Conservation (phyloP, 2,113 vertebrate genomes). For the Rafetus swinhoei region DNA sequence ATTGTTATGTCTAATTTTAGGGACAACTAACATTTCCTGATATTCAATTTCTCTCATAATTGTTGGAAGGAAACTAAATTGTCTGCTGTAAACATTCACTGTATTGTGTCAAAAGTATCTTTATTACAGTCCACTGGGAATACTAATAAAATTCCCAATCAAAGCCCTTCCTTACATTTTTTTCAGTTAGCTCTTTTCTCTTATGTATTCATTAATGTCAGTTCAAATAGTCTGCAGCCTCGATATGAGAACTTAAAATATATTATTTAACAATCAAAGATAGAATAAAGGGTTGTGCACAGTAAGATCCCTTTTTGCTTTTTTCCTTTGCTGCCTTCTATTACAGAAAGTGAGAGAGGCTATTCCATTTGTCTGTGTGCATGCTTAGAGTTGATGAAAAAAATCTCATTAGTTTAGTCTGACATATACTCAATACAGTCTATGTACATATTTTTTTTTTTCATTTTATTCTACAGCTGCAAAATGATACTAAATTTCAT, state of each 20-base stretch:
- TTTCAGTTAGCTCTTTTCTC: constrained; percentile 38
- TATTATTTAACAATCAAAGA: constrained; percentile 72
- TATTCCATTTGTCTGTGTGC: constrained; percentile 61
- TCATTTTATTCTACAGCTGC: constrained; percentile 76
- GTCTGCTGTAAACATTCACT: constrained; percentile 91
- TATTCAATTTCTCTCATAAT: constrained; percentile 99
- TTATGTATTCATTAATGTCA: constrained; percentile 51
- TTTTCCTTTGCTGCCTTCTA: constrained; percentile 58
- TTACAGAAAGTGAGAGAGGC: constrained; percentile 66
- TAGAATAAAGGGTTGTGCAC: constrained; percentile 59
- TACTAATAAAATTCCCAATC: constrained; percentile 66
- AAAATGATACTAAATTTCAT: constrained; percentile 82
- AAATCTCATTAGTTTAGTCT: constrained; percentile 75
- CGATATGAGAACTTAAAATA: constrained; percentile 62
- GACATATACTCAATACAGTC: constrained; percentile 72
- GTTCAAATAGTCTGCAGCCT: constrained; percentile 50
- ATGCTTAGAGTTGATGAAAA: constrained; percentile 57
- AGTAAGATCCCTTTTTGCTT: constrained; percentile 45
- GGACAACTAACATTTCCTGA: constrained; percentile 96
- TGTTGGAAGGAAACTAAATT: constrained; percentile 99
- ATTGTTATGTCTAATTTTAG: constrained; percentile 94
- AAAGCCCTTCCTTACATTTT: constrained; percentile 31
- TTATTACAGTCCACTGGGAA: constrained; percentile 74
- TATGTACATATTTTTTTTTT: constrained; percentile 42
- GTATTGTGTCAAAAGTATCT: constrained; percentile 87